A percentile compares a stretch with the other conserved stretches of the same genome.
phyloP scores from a whole-genome alignment of 2,888 invertebrate genomes.

The Dioctria rufipes region DNA sequence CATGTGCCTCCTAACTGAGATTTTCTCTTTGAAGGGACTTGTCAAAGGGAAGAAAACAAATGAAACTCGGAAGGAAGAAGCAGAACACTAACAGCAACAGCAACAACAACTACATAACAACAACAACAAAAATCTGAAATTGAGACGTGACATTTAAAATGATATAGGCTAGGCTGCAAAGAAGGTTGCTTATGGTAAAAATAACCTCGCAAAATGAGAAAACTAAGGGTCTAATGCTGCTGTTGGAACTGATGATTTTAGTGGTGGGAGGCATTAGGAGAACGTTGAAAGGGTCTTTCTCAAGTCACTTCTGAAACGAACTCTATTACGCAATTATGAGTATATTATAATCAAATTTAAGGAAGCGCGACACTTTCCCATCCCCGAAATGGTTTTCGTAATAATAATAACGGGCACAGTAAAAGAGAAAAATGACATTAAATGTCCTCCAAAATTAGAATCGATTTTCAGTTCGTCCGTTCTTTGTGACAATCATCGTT shows the following conservation, averaged over 20 bases:
- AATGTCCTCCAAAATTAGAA: conserved; percentile 49
- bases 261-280: neutral
- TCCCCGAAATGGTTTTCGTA: conserved; percentile 25
- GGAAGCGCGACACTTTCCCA: conserved; percentile 22
- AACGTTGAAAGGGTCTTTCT: neutral
- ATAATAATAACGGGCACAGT: conserved; percentile 33
- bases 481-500: conserved; percentile 41
- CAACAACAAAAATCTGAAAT: neutral
- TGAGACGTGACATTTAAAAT: conserved; percentile 44
- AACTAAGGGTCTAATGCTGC: neutral
- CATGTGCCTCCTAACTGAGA: conserved; percentile 33
- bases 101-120: too few relatives aligned
- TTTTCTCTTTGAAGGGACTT: conserved; percentile 34
- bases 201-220: neutral
- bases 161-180: neutral
- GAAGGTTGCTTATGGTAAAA: neutral
- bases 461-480: conserved; percentile 46
- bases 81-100: too few relatives aligned
- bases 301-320: neutral
- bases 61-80: conserved; percentile 18
- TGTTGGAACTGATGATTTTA: neutral
- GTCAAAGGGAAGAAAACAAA: conserved; percentile 33
- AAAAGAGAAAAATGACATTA: conserved; percentile 46
- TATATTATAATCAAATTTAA: conserved; percentile 54
- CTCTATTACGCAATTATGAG: conserved; percentile 53